Percentiles rank a stretch among this genome's conserved stretches.
Conservation (phyloP, 2,113 vertebrate genomes). For the Anolis carolinensis region DNA sequence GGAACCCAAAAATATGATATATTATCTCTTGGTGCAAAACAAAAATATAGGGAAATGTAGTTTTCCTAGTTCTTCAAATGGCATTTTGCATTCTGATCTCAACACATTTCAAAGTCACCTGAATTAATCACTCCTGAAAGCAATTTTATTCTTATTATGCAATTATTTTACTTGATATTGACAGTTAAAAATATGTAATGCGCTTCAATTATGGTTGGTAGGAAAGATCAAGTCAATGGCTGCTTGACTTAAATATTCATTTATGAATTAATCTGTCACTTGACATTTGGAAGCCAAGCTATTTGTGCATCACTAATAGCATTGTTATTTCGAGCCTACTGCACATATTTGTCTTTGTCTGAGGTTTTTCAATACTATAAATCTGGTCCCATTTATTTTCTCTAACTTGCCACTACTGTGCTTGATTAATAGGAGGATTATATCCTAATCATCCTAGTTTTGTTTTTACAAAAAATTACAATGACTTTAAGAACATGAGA, state of each 20-base stretch:
- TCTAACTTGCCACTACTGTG: not conserved
- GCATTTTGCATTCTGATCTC: slow-evolving; percentile 28
- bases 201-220: slow-evolving; percentile 63
- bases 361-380: not conserved
- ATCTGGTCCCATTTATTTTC: not conserved
- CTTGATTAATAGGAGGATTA: not conserved
- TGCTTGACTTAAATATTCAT: slow-evolving; percentile 68
- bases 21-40: no score
- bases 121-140: slow-evolving; percentile 64
- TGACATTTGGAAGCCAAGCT: slow-evolving; percentile 60
- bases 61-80: slow-evolving; percentile 39
- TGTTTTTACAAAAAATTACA: not conserved
- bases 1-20: no score
- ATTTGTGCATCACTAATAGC: slow-evolving; percentile 40
- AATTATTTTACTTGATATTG: slow-evolving; percentile 76
- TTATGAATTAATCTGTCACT: slow-evolving; percentile 69
- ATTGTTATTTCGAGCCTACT: slow-evolving; percentile 43
- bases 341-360: slow-evolving; percentile 34
- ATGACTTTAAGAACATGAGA: not conserved
- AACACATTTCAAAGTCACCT: slow-evolving; percentile 53
- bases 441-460: not conserved
- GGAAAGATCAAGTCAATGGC: slow-evolving; percentile 67
- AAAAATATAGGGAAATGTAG: no score
- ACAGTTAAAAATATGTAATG: slow-evolving; percentile 40
- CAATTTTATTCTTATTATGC: slow-evolving; percentile 71